Base-by-base conservation (phyloP, 2,113 vertebrate genomes). In the Brienomyrus longianalis region DNA sequence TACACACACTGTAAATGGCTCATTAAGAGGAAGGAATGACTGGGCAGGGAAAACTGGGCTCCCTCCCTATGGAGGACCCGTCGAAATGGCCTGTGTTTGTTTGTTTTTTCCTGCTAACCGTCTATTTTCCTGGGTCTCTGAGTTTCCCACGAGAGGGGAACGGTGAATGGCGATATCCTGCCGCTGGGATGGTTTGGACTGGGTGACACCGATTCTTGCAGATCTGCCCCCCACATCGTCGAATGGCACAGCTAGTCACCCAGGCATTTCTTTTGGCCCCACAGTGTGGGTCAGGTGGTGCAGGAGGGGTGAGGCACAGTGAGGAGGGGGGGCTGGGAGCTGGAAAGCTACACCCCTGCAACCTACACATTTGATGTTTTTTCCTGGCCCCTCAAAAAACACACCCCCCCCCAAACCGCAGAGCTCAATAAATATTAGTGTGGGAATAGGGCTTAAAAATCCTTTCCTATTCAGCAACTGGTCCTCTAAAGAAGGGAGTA, bases 381-480 rank as follows among this genome's bases (percentile, higher is more conserved):
- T 70, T 89, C 90, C 90, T 88, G n/a, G 11, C 52, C n/a, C 66
- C 80, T 10, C 43, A 47, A 43, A 45, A 77, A 80, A 43, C 5
- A 17, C 39, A 2, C 17, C 48, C 47, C 35, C 11, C 23, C n/a
- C 11, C n/a, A 11, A 45, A 50, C 88, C 88, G 39, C 66, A 87
- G 88, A 80, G 35, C n/a, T 50, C 43, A 59, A 74, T 89, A 89
- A 91, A 89, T 89, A 91, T 87, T 88, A 85, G 54, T 88, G 77
- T 84, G 90, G 89, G 89, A 89, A 47, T 21, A 10, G 23, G 52
- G 45, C 54, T 88, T 23, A 66, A 84, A 86, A 70, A 70, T 86
- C 84, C n/a, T 27, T 66, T 27, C 5, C 21, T 59, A 23, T 88
- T 90, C 51, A 70, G 59, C 15, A 86, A 39, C 85, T 15, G 35